phyloP scores from a whole-genome alignment of 2,113 vertebrate genomes.

The Sus scrofa region T2T-Sscrofa CM000820.6:27416001-27416500 shows the following conservation, averaged over 20 bases:
- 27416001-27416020: not conserved
- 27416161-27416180: not conserved
- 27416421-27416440: conserved; percentile 15
- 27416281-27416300: not conserved
- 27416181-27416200: not conserved
- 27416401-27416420: not conserved
- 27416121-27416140: not conserved
- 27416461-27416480: not conserved
- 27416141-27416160: not conserved
- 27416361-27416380: conserved; percentile 10
- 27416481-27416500: not conserved
- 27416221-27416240: not conserved
- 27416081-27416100: not conserved
- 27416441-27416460: not conserved
- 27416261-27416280: not conserved
- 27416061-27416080: not conserved
- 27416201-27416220: not conserved
- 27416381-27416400: not conserved
- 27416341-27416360: not conserved
- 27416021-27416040: not conserved
- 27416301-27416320: not conserved
- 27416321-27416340: not conserved
- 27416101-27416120: conserved; percentile 23
- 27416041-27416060: not conserved
- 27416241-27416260: not conserved